These are phyloP conservation scores for Pyrrhia umbra DNA, from an alignment of 2,888 invertebrate species.

Conservation along the genomic window DNA sequence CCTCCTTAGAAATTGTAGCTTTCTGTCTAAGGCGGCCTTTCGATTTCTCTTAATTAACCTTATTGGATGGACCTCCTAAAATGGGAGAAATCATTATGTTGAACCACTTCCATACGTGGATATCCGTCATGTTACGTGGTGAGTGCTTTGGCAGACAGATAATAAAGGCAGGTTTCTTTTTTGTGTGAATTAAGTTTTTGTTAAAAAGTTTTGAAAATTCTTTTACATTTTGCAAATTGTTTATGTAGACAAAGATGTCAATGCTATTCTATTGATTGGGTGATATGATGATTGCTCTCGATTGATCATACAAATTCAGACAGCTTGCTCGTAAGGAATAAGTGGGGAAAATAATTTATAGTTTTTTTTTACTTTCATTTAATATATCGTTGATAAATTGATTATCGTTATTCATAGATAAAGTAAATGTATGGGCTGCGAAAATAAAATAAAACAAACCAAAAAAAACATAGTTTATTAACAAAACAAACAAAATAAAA, in stretches of 20 bases:
- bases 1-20: slow-evolving; percentile 17
- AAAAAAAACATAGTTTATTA: slow-evolving; percentile 52
- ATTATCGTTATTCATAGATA: too few species aligned
- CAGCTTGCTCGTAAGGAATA: neutral
- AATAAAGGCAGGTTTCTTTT: too few species aligned
- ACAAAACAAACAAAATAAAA: slow-evolving; percentile 10
- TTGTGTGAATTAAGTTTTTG: too few species aligned
- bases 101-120: slow-evolving; percentile 17
- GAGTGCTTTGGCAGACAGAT: neutral
- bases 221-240: too few species aligned
- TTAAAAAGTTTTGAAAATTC: too few species aligned
- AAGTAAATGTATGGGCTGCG: neutral
- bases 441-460: slow-evolving; percentile 56
- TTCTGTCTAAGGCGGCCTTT: slow-evolving; percentile 28
- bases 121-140: neutral
- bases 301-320: neutral
- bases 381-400: neutral
- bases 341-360: neutral
- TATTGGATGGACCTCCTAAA: slow-evolving; percentile 19
- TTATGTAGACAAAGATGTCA: too few species aligned
- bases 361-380: too few species aligned
- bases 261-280: neutral
- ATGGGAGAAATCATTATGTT: slow-evolving; percentile 17
- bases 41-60: slow-evolving; percentile 44
- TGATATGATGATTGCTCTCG: neutral